Base-by-base conservation (phyloP, 2,113 vertebrate species). In the Eclectus roratus region DNA sequence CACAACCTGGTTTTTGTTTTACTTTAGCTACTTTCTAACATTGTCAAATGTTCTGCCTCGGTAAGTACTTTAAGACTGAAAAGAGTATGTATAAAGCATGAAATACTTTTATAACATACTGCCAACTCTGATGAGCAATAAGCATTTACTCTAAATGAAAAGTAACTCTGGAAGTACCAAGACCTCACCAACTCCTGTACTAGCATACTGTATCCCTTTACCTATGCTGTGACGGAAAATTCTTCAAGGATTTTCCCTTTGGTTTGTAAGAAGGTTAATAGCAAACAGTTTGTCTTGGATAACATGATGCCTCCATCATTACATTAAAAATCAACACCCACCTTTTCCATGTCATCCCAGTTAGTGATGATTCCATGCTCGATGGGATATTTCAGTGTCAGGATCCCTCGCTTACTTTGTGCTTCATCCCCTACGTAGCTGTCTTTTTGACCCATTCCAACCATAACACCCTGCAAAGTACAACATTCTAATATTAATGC, bases 401-500 rank as follows among this genome's bases (percentile, higher is more conserved):
- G 69, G 76, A 96, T 93, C 12, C 78, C 93, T 58, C 83, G 87
- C 74, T 79, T 77, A 50, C 71, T 95, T 18, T 84, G 83, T 6
- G 88, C 80, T 95, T 95, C 91, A 61, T 64, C 88, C 31, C 91
- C 88, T 53, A 74, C 52, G 4, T 31, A 92, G 28, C 84, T 96
- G 80, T 72, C 88, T 58, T 97, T 97, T 60, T 89, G 74, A 61
- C 74, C 88, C 89, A 93, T 83, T 98, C 98, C 98, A 97, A 99
- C 98, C 98, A 98, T 98, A 97, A 99, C 98, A 97, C 98, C 98
- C 98, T 99, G 89, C 84, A 96, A 73, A 93, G 73, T 44, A 13
- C 3, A 47, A 68, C 19, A 21, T 37, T 74, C 50, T 31, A 33
- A 4, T 14, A 49, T 85, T 39, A 90, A 24, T 12, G 52, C 39